These are phyloP conservation scores for Prietella phreatophila DNA, from an alignment of 2,113 vertebrate species.

Conservation along the genomic window DNA sequence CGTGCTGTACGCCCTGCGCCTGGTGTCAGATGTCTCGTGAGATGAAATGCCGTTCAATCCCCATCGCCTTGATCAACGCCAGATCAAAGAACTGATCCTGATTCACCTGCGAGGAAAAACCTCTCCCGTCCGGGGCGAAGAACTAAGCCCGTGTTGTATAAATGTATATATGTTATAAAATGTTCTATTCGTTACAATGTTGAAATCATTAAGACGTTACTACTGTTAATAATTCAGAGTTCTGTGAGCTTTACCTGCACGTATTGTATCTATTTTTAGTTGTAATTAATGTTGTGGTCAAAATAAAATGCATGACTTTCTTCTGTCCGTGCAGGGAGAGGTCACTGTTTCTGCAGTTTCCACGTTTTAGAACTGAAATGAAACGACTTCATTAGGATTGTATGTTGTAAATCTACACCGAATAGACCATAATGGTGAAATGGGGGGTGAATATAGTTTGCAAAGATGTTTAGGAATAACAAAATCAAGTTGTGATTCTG, in stretches of 20 bases:
- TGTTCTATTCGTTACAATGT: background rate
- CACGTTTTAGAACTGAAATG: background rate
- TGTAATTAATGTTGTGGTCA: background rate
- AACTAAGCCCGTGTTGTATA: background rate
- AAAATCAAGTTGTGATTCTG: background rate
- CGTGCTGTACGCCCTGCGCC: constrained; percentile 41
- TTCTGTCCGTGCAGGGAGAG: background rate
- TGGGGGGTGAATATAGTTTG: background rate
- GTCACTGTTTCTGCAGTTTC: background rate
- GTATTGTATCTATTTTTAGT: background rate
- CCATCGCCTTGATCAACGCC: constrained; percentile 46
- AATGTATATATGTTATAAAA: background rate
- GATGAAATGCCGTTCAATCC: constrained; percentile 45
- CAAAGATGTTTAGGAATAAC: background rate
- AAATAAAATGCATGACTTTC: background rate
- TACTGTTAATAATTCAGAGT: background rate
- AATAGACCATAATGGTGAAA: background rate
- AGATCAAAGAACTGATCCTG: background rate
- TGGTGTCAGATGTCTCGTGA: constrained; percentile 59
- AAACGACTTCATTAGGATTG: background rate
- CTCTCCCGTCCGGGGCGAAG: background rate
- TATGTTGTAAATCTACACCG: background rate
- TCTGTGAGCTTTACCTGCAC: background rate
- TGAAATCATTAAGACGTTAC: background rate
- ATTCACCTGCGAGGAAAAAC: background rate